Base-by-base conservation (phyloP, 92 coral and sea anemone species). In the Isaurus tuberculatus region DNA sequence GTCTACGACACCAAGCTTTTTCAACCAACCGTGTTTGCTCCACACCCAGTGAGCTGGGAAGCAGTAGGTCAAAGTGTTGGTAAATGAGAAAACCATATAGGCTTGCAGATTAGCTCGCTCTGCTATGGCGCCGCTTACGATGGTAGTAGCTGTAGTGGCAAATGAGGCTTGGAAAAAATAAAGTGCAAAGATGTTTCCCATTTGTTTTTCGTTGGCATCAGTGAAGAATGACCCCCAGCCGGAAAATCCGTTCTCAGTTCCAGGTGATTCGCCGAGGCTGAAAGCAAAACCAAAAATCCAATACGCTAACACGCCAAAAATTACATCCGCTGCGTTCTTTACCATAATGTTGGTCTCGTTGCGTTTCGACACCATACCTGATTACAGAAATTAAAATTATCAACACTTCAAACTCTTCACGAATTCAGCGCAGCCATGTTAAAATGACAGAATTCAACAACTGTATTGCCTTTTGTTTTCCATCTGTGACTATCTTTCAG, bases 31-130 rank as follows among this genome's bases (percentile, higher is more conserved):
- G 27, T 87, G 90, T 1, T 91, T 88, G n/a, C 94, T 94, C 97
- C 97, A 93, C 33, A 93, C 97, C 97, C 97, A 93, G 72, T 93
- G 97, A 20, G 97, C 97, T 0, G 97, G 97, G 74, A 93, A 93
- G 61, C 97, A 89, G 34, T 93, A 93, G 0, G 97, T 93, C 26
- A 89, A 32, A 7, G 97, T 93, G 69, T 93, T 93, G n/a, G 97
- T 93, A 72, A 93, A 93, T 23, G 97, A 94, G 32, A 93, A 93
- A 43, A 91, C 79, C 36, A 92, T 91, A 53, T 93, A 93, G 19
- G 97, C 97, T 65, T 89, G 92, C 29, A 93, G 69, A 85, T 93
- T 93, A 84, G 92, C 92, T 25, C 97, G 79, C 69, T 93, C 97
- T 0, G 97, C 97, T 0, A 93, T 92, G 13, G 97, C 97, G 22